Evolutionary conservation across 2,797 vertebrate species (phyloP), one percentile per base, ranked within the genome.

Genomic region (Eospalax fontanierii): DNA sequence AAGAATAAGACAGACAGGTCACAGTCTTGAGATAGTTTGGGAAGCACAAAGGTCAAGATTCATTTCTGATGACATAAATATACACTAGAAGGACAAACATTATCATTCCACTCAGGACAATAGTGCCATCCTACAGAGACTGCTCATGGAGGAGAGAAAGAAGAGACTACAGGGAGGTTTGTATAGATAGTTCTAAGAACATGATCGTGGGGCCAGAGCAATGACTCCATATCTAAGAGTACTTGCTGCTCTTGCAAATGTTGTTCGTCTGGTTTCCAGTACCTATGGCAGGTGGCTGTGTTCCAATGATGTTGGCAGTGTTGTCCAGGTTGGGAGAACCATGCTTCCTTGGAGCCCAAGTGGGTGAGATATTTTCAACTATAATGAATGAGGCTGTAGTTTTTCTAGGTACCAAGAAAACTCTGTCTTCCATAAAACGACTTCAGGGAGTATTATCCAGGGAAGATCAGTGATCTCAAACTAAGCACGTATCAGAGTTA

Each of bases 31-130:
- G 61, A 87, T 73, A 50, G 50, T n/a, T 73, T 38, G 43, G 15
- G 3, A 46, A 76, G 19, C 63, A 85, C 40, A 70, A 74, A 74
- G 22, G 28, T 87, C 84, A 78, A 89, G 91, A 93, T 74, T 87
- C 6, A 7, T 86, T 59, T 94, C 91, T 76, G 30, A 65, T 82
- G 61, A 33, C 38, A 81, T 57, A 85, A 91, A 89, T 81, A 91
- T 65, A 89, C 19, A 78, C 24, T 87, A 76, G 75, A 74, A 78
- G 80, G 26, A 35, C 66, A 93, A 92, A 79, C n/a, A 50, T 91
- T 38, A 54, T 86, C 30, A 81, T 68, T 84, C 16, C 82, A 12
- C 59, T 80, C 33, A 22, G 90, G 91, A 70, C 38, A 76, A 75
- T 28, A 57, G 38, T 61, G 46, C 19, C 75, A 74, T n/a, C 33